Conservation (phyloP, 2,888 invertebrate genomes). For the Ophioninae sp. region DNA sequence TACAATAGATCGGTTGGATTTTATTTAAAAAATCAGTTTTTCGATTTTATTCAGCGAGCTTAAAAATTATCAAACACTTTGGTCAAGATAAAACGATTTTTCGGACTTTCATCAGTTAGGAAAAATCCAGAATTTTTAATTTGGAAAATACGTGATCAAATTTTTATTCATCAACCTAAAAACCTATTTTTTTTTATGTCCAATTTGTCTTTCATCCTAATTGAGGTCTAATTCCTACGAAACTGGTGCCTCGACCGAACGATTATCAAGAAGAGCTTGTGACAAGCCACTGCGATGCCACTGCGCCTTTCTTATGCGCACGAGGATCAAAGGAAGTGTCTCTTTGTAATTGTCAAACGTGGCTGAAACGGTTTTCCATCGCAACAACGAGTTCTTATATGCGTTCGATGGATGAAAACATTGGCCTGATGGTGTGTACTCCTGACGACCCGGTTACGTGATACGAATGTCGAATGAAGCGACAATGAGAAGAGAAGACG, state of each 20-base stretch:
- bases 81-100: no score
- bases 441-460: conserved; percentile 54
- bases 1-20: no score
- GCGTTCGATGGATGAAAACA: conserved; percentile 40
- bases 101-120: no score
- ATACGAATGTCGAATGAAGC: conserved; percentile 60
- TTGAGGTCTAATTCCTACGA: no score
- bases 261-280: neutral
- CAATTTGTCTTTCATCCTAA: no score
- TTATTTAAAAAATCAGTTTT: no score
- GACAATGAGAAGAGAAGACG: conserved; percentile 47
- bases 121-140: no score
- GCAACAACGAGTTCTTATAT: conserved; percentile 35
- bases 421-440: conserved; percentile 16
- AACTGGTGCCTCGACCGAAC: neutral
- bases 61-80: no score
- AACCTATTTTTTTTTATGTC: no score
- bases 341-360: neutral
- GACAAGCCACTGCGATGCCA: neutral
- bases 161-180: no score
- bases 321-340: conserved; percentile 9
- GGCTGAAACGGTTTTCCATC: conserved; percentile 11
- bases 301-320: neutral
- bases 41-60: no score
- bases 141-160: no score